Conservation (phyloP, 2,113 vertebrate genomes). For the Pygoscelis antarcticus region DNA sequence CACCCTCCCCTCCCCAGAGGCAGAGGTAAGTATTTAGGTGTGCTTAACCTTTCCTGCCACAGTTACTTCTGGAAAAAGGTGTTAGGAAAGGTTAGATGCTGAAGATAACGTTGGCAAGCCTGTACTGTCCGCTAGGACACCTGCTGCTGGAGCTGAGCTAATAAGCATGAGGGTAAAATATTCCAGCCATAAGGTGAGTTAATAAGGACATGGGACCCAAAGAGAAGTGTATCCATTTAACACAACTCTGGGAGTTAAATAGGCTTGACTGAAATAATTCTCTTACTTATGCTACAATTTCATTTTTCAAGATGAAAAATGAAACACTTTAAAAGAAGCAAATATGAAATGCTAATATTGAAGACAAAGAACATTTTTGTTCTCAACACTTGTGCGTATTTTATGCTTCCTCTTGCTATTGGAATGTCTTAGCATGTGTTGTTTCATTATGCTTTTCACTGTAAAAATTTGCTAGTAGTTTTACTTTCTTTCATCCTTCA, state of each 20-base stretch:
- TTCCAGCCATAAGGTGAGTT: not conserved
- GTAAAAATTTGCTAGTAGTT: not conserved
- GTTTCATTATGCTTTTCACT: not conserved
- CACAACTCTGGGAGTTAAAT: not conserved
- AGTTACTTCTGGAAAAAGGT: not conserved
- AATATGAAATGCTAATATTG: not conserved
- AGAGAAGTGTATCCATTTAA: not conserved
- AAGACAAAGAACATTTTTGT: not conserved
- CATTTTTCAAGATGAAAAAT: not conserved
- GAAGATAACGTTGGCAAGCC: not conserved
- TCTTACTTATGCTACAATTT: not conserved
- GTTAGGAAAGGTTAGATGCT: not conserved
- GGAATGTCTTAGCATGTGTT: not conserved
- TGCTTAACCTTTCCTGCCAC: constrained; percentile 26
- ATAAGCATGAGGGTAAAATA: not conserved
- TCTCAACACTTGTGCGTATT: not conserved
- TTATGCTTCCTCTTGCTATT: not conserved
- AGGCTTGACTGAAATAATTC: not conserved
- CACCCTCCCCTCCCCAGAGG: not conserved
- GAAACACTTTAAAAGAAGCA: not conserved
- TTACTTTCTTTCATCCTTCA: constrained; percentile 5
- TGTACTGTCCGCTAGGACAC: not conserved
- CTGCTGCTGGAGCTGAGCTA: not conserved
- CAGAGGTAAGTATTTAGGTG: not conserved
- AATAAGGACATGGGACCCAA: not conserved